Evolutionary conservation across 2,888 invertebrate species (phyloP).

Genomic region (Sericinus montela): DNA sequence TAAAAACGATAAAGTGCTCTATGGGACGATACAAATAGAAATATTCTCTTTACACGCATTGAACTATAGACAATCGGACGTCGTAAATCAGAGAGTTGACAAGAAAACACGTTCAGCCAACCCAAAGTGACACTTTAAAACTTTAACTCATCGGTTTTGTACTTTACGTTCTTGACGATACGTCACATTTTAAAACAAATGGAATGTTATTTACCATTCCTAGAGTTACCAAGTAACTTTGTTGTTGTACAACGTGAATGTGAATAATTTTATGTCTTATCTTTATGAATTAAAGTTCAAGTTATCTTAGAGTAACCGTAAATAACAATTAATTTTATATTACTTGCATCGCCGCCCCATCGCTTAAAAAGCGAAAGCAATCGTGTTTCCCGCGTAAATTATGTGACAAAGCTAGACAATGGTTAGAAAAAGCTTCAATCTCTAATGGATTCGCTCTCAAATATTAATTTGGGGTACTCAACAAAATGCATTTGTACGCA

Average conservation of each 20-base stretch:
- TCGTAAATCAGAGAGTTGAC: slow-evolving; percentile 74
- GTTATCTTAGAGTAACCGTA: not conserved
- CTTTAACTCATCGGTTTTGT: slow-evolving; percentile 22
- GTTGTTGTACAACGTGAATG: not conserved
- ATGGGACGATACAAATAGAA: slow-evolving; percentile 59
- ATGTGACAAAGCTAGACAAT: slow-evolving; percentile 74
- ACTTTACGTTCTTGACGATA: slow-evolving; percentile 28
- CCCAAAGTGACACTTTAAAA: slow-evolving; percentile 21
- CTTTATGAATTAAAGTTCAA: slow-evolving; percentile 4
- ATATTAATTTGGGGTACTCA: slow-evolving; percentile 77
- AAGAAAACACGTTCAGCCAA: slow-evolving; percentile 60
- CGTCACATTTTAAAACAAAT: slow-evolving; percentile 10
- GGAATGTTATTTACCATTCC: slow-evolving; percentile 8
- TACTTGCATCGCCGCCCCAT: slow-evolving; percentile 64
- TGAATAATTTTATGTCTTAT: not conserved
- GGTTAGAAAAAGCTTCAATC: slow-evolving; percentile 62
- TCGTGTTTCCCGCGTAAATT: slow-evolving; percentile 73
- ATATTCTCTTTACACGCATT: slow-evolving; percentile 72
- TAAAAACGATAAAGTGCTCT: slow-evolving; percentile 56
- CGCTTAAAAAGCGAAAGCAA: slow-evolving; percentile 69
- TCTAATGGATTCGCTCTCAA: slow-evolving; percentile 77
- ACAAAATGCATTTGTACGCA: slow-evolving; percentile 64
- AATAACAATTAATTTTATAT: slow-evolving; percentile 17
- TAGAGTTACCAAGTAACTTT: not conserved
- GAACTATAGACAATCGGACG: slow-evolving; percentile 69